phyloP scores from a whole-genome alignment of 2,797 vertebrate species.

The Pteropus rufus region DNA sequence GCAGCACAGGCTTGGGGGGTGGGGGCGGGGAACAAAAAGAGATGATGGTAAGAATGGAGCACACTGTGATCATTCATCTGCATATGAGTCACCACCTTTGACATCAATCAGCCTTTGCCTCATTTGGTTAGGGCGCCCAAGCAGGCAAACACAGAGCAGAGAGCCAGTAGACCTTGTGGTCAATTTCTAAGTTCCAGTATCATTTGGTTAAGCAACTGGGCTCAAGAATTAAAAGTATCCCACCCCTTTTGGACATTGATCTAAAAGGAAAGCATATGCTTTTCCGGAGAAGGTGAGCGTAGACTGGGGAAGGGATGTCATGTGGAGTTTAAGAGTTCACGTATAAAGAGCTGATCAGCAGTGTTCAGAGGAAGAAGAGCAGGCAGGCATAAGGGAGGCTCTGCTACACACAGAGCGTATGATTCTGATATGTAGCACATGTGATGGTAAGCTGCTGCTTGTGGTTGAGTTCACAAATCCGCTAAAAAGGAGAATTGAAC shows the following conservation, averaged over 20 bases:
- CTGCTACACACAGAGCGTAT: neutral
- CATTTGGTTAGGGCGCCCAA: neutral
- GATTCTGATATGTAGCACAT: neutral
- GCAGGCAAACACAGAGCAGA: neutral
- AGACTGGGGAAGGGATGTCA: neutral
- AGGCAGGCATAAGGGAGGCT: neutral
- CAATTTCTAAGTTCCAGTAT: neutral
- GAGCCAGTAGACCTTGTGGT: neutral
- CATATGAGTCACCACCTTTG: conserved; percentile 35
- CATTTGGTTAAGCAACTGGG: neutral
- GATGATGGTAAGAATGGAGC: neutral
- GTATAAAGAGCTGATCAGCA: neutral
- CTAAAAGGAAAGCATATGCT: neutral
- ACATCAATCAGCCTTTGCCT: neutral
- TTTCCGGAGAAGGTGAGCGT: neutral
- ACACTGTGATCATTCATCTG: conserved; percentile 37
- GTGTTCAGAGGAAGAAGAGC: neutral
- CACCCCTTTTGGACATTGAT: neutral
- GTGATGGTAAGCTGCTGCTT: neutral
- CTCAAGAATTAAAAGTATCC: neutral
- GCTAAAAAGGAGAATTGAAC: neutral
- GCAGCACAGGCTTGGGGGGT: neutral
- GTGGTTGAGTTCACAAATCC: neutral
- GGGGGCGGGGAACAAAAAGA: neutral
- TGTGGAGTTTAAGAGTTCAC: neutral